These are phyloP conservation scores for Diglossa cyanea DNA, from an alignment of 2,797 vertebrate genomes.

Conservation along the genomic window DNA sequence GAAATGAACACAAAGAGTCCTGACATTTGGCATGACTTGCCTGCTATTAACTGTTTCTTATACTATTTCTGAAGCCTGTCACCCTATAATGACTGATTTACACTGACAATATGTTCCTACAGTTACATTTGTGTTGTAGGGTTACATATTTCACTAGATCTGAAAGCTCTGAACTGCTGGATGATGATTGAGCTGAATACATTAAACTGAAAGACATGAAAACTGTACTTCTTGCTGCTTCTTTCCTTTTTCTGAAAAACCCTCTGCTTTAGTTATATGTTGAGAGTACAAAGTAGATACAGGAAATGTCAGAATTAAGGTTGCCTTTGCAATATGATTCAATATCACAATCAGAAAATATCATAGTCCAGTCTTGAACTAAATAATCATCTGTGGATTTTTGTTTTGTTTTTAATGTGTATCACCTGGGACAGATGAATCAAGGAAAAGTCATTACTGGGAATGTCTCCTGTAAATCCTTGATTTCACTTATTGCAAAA, in stretches of 20 bases:
- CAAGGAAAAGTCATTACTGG: not conserved
- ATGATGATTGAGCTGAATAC: not conserved
- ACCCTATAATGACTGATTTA: not conserved
- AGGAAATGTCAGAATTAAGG: conserved; percentile 57
- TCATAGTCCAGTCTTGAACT: not conserved
- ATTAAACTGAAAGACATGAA: not conserved
- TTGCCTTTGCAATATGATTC: conserved; percentile 12
- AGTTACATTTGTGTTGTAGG: not conserved
- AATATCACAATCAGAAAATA: not conserved
- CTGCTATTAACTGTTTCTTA: not conserved
- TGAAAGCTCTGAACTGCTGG: not conserved
- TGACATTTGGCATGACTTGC: not conserved
- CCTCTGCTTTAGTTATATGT: not conserved
- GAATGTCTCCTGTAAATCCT: not conserved
- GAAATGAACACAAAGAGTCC: not conserved
- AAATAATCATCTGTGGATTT: not conserved
- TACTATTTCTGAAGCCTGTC: not conserved
- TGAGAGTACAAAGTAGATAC: conserved; percentile 14
- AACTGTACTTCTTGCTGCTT: not conserved
- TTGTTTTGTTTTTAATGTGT: not conserved
- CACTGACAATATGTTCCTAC: not conserved
- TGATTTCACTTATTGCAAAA: not conserved
- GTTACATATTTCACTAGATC: not conserved
- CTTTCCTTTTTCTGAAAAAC: not conserved
- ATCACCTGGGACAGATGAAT: not conserved